Percentiles rank a stretch among this genome's conserved stretches.
Evolutionary conservation across 2,888 invertebrate species (phyloP).

Genomic region (Cheilosia scutellata): DNA sequence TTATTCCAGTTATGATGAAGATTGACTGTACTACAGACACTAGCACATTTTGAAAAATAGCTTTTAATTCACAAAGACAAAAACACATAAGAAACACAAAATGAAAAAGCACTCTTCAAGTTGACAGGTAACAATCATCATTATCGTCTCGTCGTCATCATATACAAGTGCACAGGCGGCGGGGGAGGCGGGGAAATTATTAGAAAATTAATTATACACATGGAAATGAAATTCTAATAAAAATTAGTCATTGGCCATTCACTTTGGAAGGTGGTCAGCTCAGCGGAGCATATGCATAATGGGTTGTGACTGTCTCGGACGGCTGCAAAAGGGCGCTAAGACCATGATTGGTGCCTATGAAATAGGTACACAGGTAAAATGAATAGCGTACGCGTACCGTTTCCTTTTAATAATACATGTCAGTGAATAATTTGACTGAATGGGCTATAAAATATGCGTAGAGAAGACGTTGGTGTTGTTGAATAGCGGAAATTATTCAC

Average conservation of each 20-base stretch:
- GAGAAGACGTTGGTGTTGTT: no score
- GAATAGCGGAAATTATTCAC: no score
- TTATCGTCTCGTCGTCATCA: no score
- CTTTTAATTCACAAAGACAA: not conserved
- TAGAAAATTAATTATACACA: conserved; percentile 49
- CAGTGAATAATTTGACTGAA: no score
- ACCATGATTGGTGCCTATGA: conserved; percentile 8
- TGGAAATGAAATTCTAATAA: conserved; percentile 50
- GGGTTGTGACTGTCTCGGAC: conserved; percentile 27
- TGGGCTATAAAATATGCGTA: no score
- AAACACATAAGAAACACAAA: not conserved
- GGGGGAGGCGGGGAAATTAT: conserved; percentile 18
- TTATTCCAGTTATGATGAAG: no score
- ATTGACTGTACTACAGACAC: not conserved
- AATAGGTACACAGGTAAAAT: conserved; percentile 3
- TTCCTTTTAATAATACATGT: no score
- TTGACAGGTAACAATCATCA: conserved; percentile 48
- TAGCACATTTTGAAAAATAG: not conserved
- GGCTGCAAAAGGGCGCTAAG: conserved; percentile 22
- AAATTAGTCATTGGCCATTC: conserved; percentile 50
- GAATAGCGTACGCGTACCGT: no score
- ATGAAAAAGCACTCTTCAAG: conserved; percentile 36
- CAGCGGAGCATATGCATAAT: conserved; percentile 49
- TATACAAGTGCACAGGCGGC: no score
- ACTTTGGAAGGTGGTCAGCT: conserved; percentile 43